phyloP scores from a whole-genome alignment of 92 coral and sea anemone genomes.

The Diadumene lineata region DNA sequence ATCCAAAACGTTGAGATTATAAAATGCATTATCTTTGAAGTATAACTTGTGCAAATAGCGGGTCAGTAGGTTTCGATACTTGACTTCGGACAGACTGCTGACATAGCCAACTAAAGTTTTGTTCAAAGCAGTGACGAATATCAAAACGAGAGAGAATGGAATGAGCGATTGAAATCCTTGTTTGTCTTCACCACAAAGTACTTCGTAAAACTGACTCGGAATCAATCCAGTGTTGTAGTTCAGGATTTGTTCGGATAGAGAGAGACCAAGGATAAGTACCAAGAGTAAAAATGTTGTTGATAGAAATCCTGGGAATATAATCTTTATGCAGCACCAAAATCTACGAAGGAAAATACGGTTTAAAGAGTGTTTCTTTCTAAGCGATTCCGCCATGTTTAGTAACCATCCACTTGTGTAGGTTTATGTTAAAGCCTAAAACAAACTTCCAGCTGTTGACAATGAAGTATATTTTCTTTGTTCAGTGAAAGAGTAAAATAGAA shows the following conservation, averaged over 20 bases:
- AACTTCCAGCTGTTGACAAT: too few species aligned
- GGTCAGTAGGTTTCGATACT: slow-evolving; percentile 74
- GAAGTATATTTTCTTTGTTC: too few species aligned
- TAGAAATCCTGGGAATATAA: slow-evolving; percentile 76
- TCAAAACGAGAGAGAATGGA: slow-evolving; percentile 49
- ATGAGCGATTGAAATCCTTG: slow-evolving; percentile 65
- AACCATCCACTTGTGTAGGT: too few species aligned
- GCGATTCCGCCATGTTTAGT: too few species aligned
- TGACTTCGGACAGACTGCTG: slow-evolving; percentile 70
- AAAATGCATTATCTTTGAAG: slow-evolving; percentile 67
- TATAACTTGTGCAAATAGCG: slow-evolving; percentile 67
- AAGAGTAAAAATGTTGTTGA: slow-evolving; percentile 76
- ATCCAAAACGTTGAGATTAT: slow-evolving; percentile 79
- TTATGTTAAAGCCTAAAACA: too few species aligned
- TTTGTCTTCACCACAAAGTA: slow-evolving; percentile 68
- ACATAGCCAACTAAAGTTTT: slow-evolving; percentile 76
- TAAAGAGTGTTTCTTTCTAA: too few species aligned
- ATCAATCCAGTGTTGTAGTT: slow-evolving; percentile 90
- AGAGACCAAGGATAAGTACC: slow-evolving; percentile 71
- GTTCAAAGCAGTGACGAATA: slow-evolving; percentile 64
- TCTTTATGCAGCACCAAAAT: slow-evolving; percentile 68
- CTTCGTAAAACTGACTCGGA: slow-evolving; percentile 88
- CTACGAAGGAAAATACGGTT: slow-evolving; percentile 80
- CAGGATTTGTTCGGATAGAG: slow-evolving; percentile 84
- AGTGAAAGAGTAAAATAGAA: too few species aligned